Conservation (phyloP, 2,888 invertebrate genomes). For the Carterocephalus palaemon region DNA sequence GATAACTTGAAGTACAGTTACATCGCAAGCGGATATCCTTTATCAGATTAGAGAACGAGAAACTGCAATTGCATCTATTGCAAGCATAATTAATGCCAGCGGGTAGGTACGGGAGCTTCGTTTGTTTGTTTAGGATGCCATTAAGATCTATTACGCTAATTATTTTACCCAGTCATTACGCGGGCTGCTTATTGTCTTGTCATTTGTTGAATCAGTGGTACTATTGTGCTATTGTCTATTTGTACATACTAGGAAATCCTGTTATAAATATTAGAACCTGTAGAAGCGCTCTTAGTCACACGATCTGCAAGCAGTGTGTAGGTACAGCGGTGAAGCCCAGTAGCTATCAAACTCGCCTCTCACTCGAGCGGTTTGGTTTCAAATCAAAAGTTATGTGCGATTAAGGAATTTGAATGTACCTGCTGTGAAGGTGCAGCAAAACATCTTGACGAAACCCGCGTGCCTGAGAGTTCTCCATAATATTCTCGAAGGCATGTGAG, state of each 20-base stretch:
- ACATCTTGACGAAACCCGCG: too few relatives aligned
- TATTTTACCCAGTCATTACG: constrained; percentile 6
- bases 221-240: constrained; percentile 4
- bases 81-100: constrained; percentile 30
- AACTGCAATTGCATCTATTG: constrained; percentile 15
- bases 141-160: constrained; percentile 4
- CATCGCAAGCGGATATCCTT: constrained; percentile 37
- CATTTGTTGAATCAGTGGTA: constrained; percentile 1
- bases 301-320: too few relatives aligned
- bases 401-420: too few relatives aligned
- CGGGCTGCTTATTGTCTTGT: constrained; percentile 7
- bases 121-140: background rate
- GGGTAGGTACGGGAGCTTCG: background rate
- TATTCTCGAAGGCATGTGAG: too few relatives aligned
- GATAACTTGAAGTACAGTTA: constrained; percentile 46
- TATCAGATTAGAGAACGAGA: constrained; percentile 31
- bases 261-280: too few relatives aligned
- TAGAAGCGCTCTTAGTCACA: too few relatives aligned
- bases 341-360: too few relatives aligned
- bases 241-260: background rate
- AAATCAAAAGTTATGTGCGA: too few relatives aligned
- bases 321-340: too few relatives aligned
- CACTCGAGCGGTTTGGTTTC: too few relatives aligned
- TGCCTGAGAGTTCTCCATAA: too few relatives aligned
- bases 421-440: too few relatives aligned